Evolutionary conservation across 1,140 invertebrate genomes (phyloP), one percentile per base, ranked within the genome.

Genomic region (Drosophila ogumai): DNA sequence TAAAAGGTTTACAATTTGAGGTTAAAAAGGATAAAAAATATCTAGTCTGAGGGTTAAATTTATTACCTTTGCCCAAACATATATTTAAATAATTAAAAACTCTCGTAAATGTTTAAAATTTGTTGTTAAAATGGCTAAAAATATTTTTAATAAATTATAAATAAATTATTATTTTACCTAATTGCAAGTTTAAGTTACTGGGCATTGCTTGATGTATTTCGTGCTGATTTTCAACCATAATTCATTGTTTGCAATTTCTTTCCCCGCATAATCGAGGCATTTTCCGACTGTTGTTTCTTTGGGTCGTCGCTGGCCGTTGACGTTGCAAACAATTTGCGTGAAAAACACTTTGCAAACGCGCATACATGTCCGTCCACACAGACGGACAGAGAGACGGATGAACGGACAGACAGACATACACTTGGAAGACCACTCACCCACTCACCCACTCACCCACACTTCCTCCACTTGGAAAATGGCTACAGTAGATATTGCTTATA

Each of bases 261-360:
- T 3, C 3, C n/a, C 15, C n/a, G 34, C 46, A 76, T 75, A 59
- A 76, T 59, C 72, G 8, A 38, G 19, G 40, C 47, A 44, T 44
- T 59, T 31, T 34, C 19, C 25, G 55, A 34, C 36, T 58, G 34
- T 25, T 25, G 12, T 58, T 52, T 58, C 72, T 57, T 72, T 75
- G 41, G 73, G 52, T 75, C 73, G 60, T 58, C 38, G 61, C 61
- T 76, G 55, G 64, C 59, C 68, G 79, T 52, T 79, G 75, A 72
- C 71, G 78, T 79, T 79, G 67, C 65, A 79, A 86, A 81, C 77
- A 86, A 78, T 81, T 82, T 86, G 75, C 75, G 61, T 79, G 75
- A 78, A 73, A 82, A 76, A 77, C 61, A 82, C 74, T 67, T 71
- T 82, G 36, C 64, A 38, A 44, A 60, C 46, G 32, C 34, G 50